Base-by-base conservation (phyloP, 2,113 vertebrate species). In the Larimichthys crocea region DNA sequence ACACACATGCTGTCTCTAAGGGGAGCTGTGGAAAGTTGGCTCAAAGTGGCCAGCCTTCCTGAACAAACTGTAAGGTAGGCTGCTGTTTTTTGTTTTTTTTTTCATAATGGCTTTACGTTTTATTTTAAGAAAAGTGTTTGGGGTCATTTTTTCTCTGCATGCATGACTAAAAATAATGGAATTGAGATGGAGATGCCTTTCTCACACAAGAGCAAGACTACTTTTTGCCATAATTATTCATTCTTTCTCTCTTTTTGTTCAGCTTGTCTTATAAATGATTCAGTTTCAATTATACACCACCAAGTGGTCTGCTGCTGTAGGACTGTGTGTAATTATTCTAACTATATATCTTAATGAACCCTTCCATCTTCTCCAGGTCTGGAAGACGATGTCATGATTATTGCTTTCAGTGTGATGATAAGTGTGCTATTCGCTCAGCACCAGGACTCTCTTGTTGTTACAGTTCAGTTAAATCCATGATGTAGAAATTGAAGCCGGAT, bases 21-120 rank as follows among this genome's bases (percentile, higher is more conserved):
- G 92, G 85, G 84, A 88, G 48, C 85, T 64, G 85, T 92, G 94
- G 94, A 94, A 96, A 95, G 78, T 89, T 94, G 91, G 83, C 93
- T 91, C 77, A 59, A 82, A 81, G 44, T 29, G 49, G 44, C 31
- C 12, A 20, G 74, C 82, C 85, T 82, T 59, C 72, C 86, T 91
- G 84, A 91, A 92, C 56, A 80, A 92, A 86, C 86, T 64, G 65
- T 93, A 88, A 91, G 78, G 85, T 19, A 91, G 92, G 85, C 80
- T 86, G 82, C 83, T 91, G 84, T 92, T 93, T 92, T 80, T 61
- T 90, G 1, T 1, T 26, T 26, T 90, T 88, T 31, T 40, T 40
- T 40, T 40, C 7, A 8, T 82, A 82, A 46, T 73, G 74, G 76
- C 67, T 85, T 89, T 85, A 80, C 85, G 85, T 83, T 89, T 65